Evolutionary conservation across 2,113 vertebrate species (phyloP).

Genomic region (Parotia lawesii): DNA sequence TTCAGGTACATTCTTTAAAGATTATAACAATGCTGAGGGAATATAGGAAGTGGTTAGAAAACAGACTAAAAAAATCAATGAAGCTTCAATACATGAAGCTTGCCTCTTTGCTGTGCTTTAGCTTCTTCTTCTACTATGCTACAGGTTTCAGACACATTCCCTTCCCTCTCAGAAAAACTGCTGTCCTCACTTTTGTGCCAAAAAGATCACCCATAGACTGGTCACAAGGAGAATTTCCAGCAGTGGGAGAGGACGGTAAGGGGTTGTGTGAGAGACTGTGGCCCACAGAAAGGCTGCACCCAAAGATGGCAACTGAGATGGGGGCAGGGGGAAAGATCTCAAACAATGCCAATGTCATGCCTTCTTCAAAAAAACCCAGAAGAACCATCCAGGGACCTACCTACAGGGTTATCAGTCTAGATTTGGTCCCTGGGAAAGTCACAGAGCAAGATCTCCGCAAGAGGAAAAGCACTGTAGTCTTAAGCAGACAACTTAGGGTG

Average conservation of each 20-base stretch:
- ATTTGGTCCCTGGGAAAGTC: not conserved
- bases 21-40: not conserved
- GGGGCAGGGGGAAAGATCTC: not conserved
- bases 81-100: not conserved
- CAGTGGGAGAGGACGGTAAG: not conserved
- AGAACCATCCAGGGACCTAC: not conserved
- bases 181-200: not conserved
- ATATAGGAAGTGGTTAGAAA: not conserved
- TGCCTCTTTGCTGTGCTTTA: not conserved
- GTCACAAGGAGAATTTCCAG: not conserved
- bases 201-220: not conserved
- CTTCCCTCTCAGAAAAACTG: not conserved
- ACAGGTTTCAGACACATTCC: not conserved
- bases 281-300: not conserved
- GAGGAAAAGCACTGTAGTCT: not conserved
- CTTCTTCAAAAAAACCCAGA: not conserved
- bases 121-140: fast-evolving
- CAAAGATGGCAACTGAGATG: not conserved
- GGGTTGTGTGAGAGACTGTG: not conserved
- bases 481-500: not conserved
- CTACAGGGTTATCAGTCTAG: not conserved
- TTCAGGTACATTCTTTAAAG: not conserved
- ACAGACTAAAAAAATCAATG: not conserved
- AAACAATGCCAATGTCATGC: not conserved
- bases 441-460: not conserved